Evolutionary conservation across 1,140 invertebrate species (phyloP), one percentile per base, ranked within the genome.

Genomic region (Leptopilina clavipes): DNA sequence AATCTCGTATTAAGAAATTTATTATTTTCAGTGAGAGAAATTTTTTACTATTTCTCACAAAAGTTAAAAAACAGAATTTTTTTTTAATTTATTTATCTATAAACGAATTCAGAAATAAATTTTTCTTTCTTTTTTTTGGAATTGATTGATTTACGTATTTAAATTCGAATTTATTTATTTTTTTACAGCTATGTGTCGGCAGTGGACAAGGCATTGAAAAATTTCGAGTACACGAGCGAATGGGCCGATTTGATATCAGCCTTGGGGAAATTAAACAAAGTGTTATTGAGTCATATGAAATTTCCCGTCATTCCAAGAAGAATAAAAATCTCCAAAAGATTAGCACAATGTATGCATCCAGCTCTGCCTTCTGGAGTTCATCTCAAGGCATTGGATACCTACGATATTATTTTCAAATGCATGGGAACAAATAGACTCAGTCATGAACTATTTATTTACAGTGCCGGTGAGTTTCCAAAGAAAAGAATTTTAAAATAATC

Each of bases 301-400:
- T 97, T 94, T 90, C 94, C 94, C 76, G 94, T 97, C n/a, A 97
- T 98, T 84, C 97, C 97, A 40, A 93, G 97, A 80, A 91, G 96
- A 79, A 95, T 98, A 76, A 96, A 97, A 84, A 96, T 99, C 83
- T 96, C 96, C 52, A 98, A 98, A 92, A 92, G 97, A 81, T 91
- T 98, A 76, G 96, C 97, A 72, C 97, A 98, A 92, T 99, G 97
- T 90, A 95, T 99, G 92, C 97, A 99, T 92, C 97, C 97, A 59
- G 95, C 95, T 43, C 90, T 99, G 74, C 97, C 97, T 52, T 94
- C 95, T 77, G 97, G 96, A 75, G 97, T 98, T 22, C 97, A 99
- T 91, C 89, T 98, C 37, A 98, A 98, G 90, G 96, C 97, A 22
- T 89, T 98, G 44, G 97, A 98, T 90, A 97, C 96, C 0, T 99